A percentile compares a stretch with the other conserved stretches of the same genome.
phyloP scores from a whole-genome alignment of 2,113 vertebrate genomes.

The Dryoscopus gambensis region DNA sequence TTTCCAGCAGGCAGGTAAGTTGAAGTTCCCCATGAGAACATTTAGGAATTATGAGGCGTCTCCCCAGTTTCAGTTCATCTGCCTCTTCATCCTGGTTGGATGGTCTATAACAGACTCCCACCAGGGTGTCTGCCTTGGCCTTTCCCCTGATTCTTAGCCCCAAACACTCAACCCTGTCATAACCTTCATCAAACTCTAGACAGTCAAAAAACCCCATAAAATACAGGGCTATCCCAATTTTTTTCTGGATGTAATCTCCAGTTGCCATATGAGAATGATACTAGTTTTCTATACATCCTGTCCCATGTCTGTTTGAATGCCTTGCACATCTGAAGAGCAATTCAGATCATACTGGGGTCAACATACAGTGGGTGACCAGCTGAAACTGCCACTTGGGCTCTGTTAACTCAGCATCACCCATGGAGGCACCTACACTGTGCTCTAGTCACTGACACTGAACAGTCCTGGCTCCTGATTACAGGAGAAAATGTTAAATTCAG shows the following conservation, averaged over 20 bases:
- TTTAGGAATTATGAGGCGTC: not conserved
- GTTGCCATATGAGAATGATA: not conserved
- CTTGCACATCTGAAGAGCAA: not conserved
- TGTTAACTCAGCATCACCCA: not conserved
- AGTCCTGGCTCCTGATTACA: not conserved
- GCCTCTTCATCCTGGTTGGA: not conserved
- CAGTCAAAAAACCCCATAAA: not conserved
- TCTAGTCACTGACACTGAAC: not conserved
- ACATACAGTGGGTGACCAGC: not conserved
- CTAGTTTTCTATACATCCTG: rapidly evolving
- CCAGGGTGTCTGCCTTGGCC: not conserved
- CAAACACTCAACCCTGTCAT: not conserved
- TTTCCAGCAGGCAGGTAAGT: not conserved
- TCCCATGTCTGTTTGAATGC: not conserved
- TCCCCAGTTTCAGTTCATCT: not conserved
- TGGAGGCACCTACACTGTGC: not conserved
- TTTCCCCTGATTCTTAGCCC: not conserved
- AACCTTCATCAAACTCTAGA: not conserved
- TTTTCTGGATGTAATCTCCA: not conserved
- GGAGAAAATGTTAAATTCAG: not conserved
- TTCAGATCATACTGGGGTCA: not conserved
- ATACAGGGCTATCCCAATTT: not conserved
- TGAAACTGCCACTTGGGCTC: not conserved
- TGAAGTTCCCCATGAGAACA: not conserved
- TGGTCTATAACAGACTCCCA: not conserved